A percentile compares a stretch with the other conserved stretches of the same genome.
Conservation (phyloP, 1,140 invertebrate genomes). For the Drosophila willistoni region DNA sequence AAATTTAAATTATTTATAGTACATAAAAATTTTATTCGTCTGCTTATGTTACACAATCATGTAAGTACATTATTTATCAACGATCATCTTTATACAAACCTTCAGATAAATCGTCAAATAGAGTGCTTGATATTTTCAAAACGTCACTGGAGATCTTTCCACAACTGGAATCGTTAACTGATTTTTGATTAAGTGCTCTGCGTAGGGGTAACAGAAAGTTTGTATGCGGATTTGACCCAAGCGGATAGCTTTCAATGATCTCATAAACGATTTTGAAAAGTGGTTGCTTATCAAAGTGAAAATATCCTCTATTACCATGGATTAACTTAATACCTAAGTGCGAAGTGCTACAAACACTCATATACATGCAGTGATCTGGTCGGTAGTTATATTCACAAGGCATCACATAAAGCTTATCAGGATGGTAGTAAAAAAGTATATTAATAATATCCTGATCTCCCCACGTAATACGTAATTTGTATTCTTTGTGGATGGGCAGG, state of each 20-base stretch:
- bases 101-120: constrained; percentile 43
- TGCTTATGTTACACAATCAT: background rate
- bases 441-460: constrained; percentile 99
- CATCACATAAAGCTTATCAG: constrained; percentile 92
- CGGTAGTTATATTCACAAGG: constrained; percentile 96
- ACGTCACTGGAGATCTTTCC: constrained; percentile 84
- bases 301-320: constrained; percentile 94
- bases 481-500: constrained; percentile 92
- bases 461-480: constrained; percentile 94
- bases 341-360: constrained; percentile 92
- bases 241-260: constrained; percentile 86
- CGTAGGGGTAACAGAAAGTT: constrained; percentile 84
- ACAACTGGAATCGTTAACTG: constrained; percentile 83
- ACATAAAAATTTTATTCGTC: background rate
- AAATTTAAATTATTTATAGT: background rate
- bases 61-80: background rate
- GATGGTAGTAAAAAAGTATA: constrained; percentile 96
- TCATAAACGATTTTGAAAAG: constrained; percentile 91
- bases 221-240: constrained; percentile 83
- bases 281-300: constrained; percentile 94
- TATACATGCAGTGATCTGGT: constrained; percentile 97
- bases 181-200: constrained; percentile 81
- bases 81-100: constrained; percentile 7
- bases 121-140: constrained; percentile 41
- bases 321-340: constrained; percentile 90